Base-by-base conservation (phyloP, 2,113 vertebrate species). In the Macaca nemestrina region DNA sequence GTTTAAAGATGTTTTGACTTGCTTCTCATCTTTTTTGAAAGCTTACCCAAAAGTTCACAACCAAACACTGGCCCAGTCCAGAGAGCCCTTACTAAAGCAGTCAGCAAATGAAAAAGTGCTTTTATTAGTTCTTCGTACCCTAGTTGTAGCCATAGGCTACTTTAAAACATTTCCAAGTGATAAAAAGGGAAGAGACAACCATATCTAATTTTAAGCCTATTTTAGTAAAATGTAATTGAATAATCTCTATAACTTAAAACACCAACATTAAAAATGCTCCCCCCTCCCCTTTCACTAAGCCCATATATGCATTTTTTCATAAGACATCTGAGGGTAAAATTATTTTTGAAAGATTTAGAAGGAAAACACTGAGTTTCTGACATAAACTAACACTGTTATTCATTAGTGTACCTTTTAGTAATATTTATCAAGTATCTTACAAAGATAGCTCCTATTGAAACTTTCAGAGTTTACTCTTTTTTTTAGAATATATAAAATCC, bases 21-120 rank as follows among this genome's bases (percentile, higher is more conserved):
- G 86, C 97, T 59, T 82, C 85, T 30, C 45, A 85, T 0, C 22
- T 48, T 93, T 81, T 57, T 97, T 88, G 95, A 98, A 97, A 23
- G 64, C 45, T 97, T 84, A 95, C 57, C 76, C 89, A 94, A 97
- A 98, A 98, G 95, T 98, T 98, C 88, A 75, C 45, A 96, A 95
- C 52, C 25, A 97, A 95, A 91, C 50, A 75, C 87, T 96, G 84
- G 61, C 48, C 57, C 55, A 96, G 94, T 94, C 92, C 80, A 84
- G 55, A n/a, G 0, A 92, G 72, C 93, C 85, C 82, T 96, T 61
- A 97, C 23, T 8, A 89, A 79, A 93, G 93, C 40, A 35, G 48
- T 35, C 25, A 86, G 80, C 17, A 16, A 93, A 96, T 68, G 75
- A 83, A 88, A 88, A 87, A 68, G n/a, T 35, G 18, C 30, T 90